A percentile compares a stretch with the other conserved stretches of the same genome.
These are phyloP conservation scores for Limosa lapponica DNA, from an alignment of 2,797 vertebrate genomes.

Conservation along the genomic window DNA sequence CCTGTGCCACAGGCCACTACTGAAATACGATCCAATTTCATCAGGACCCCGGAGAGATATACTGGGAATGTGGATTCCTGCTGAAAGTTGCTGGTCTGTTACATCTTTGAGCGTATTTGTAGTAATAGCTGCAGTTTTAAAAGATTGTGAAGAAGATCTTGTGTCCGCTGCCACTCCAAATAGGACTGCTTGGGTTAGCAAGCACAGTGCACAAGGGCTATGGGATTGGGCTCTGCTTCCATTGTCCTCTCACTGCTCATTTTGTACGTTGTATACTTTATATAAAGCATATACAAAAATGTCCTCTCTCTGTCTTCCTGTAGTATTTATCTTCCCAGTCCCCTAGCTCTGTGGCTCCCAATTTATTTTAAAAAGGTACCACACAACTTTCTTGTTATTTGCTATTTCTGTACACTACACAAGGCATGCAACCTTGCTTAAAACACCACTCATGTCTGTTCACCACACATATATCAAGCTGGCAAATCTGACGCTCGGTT, in stretches of 20 bases:
- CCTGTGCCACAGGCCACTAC: neutral
- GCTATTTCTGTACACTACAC: neutral
- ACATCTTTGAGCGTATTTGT: neutral
- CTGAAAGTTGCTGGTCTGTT: neutral
- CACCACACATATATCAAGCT: too few relatives aligned
- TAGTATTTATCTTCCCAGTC: neutral
- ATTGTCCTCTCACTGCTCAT: accelerated
- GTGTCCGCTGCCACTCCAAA: accelerated
- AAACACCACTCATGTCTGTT: neutral
- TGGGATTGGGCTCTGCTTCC: accelerated
- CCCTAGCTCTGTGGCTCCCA: accelerated
- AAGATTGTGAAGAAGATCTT: neutral
- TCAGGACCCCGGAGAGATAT: accelerated
- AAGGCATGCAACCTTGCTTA: neutral
- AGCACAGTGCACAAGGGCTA: accelerated
- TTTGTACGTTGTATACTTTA: accelerated
- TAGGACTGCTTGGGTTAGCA: accelerated
- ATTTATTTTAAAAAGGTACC: neutral
- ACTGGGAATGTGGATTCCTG: accelerated
- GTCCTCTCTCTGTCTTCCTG: accelerated
- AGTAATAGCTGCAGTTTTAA: neutral
- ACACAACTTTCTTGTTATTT: neutral
- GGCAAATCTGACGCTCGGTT: accelerated
- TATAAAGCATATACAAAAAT: neutral
- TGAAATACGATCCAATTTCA: accelerated